Percentiles rank a stretch among this genome's conserved stretches.
Evolutionary conservation across 2,797 vertebrate genomes (phyloP).

Genomic region (Acanthurus lineatus): DNA sequence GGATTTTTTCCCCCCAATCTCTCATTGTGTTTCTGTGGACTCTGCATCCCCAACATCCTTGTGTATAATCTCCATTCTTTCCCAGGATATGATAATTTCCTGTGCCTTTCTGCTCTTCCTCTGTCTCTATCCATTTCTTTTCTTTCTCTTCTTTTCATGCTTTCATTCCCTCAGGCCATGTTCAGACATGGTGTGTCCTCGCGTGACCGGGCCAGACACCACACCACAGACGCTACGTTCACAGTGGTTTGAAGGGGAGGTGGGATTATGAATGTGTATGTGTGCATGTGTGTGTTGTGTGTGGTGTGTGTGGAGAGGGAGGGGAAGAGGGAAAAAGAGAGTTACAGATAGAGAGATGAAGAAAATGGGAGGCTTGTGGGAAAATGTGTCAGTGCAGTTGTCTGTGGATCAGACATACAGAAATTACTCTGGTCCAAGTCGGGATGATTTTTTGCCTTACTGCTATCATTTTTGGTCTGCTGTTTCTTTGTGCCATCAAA

Average conservation of each 20-base stretch:
- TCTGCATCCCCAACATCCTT: slow-evolving; percentile 43
- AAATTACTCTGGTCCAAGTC: not conserved
- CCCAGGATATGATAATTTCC: slow-evolving; percentile 2
- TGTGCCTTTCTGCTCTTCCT: slow-evolving; percentile 2
- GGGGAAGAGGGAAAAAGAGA: not conserved
- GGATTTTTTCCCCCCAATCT: not conserved
- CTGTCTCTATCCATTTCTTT: slow-evolving; percentile 13
- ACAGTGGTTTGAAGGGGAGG: slow-evolving; percentile 22
- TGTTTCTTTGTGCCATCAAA: no score
- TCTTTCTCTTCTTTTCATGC: not conserved
- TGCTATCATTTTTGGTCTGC: not conserved
- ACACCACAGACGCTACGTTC: slow-evolving; percentile 26
- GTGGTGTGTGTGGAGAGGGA: not conserved
- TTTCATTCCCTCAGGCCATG: not conserved
- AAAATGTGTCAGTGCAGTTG: no score
- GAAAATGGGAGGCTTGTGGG: not conserved
- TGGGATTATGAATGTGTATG: slow-evolving; percentile 11
- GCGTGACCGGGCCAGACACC: slow-evolving; percentile 41
- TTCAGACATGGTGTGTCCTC: slow-evolving; percentile 37
- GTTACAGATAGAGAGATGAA: not conserved
- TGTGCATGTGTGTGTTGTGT: not conserved
- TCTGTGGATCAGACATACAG: no score
- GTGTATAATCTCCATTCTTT: slow-evolving; percentile 48
- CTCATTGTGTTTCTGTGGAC: not conserved
- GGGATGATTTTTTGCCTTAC: not conserved